Conservation (phyloP, 2,797 vertebrate genomes). For the Calcarius lapponicus region DNA sequence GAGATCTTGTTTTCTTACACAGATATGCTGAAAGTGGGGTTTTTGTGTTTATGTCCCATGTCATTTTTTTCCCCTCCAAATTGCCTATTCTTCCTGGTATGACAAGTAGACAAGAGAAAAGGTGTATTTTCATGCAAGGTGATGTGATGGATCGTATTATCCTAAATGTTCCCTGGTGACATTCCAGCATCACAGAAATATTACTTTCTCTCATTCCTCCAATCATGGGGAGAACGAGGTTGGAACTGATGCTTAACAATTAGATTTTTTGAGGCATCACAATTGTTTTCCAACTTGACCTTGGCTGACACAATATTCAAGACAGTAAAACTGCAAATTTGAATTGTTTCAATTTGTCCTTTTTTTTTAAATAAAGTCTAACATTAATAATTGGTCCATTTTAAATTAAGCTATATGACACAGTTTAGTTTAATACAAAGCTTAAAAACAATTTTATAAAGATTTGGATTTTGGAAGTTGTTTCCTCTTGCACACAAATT, state of each 20-base stretch:
- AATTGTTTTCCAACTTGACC: background rate
- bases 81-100: background rate
- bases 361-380: background rate
- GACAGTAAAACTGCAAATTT: background rate
- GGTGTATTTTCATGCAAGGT: background rate
- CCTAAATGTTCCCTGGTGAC: background rate
- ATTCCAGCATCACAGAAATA: background rate
- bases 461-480: background rate
- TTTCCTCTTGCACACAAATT: background rate
- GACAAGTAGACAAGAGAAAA: background rate
- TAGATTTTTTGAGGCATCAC: background rate
- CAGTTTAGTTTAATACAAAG: background rate
- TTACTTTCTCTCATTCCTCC: background rate
- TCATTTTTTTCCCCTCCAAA: background rate
- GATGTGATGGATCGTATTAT: background rate
- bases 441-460: background rate
- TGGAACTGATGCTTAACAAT: background rate
- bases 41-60: background rate
- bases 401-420: background rate
- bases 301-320: background rate
- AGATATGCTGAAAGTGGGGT: background rate
- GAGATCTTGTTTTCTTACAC: background rate
- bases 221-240: fast-evolving
- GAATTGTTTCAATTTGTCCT: background rate
- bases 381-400: background rate